Conservation (phyloP, 2,888 invertebrate genomes). For the Gibbula magus region DNA sequence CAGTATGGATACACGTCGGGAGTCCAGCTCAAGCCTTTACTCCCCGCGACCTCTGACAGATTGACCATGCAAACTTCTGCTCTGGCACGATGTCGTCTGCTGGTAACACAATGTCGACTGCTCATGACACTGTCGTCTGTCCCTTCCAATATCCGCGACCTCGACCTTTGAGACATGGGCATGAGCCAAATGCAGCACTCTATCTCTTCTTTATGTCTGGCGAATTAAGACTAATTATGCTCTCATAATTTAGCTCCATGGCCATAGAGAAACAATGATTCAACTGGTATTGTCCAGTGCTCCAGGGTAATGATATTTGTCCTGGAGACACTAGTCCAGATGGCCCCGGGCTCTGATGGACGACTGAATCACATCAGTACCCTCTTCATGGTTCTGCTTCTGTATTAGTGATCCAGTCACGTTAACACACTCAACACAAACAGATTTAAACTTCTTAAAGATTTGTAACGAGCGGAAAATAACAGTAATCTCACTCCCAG, state of each 20-base stretch:
- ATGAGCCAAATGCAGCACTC: neutral
- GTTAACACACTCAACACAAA: neutral
- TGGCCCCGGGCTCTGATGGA: neutral
- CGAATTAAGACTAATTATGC: slow-evolving; percentile 21
- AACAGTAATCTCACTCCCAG: too few species aligned
- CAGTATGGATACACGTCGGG: slow-evolving; percentile 13
- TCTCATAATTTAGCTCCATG: slow-evolving; percentile 15
- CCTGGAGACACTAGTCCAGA: neutral
- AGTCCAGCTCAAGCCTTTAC: neutral
- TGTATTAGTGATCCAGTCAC: neutral
- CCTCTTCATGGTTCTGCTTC: neutral
- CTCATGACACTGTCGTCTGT: slow-evolving; percentile 16
- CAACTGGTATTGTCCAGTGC: slow-evolving; percentile 9
- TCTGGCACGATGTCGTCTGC: slow-evolving; percentile 20
- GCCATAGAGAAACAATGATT: slow-evolving; percentile 1
- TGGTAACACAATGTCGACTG: slow-evolving; percentile 13
- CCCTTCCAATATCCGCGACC: neutral
- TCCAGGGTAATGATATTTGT: slow-evolving; percentile 15
- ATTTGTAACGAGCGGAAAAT: too few species aligned
- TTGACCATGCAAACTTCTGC: neutral
- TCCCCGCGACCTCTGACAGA: slow-evolving; percentile 16
- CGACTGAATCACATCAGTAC: neutral
- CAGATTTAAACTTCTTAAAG: neutral
- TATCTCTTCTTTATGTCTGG: slow-evolving; percentile 7
- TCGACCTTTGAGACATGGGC: slow-evolving; percentile 4